Base-by-base conservation (phyloP, 2,113 vertebrate species). In the Brachionichthys hirsutus region DNA sequence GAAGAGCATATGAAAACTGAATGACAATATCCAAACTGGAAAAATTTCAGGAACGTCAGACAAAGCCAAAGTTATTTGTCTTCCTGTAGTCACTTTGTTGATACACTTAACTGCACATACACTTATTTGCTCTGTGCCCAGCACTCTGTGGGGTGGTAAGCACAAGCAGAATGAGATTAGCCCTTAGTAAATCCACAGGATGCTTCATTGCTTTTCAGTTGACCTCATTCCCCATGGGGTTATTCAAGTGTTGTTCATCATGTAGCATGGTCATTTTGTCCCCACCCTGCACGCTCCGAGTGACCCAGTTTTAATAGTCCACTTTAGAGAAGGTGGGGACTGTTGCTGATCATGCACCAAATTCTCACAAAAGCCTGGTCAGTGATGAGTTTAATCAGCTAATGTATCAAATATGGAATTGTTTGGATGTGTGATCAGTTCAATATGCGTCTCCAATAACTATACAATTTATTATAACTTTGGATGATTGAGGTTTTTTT, bases 221-320 rank as follows among this genome's bases (percentile, higher is more conserved):
- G 59, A 54, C 19, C 7, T 43, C 11, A 30, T 70, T 14, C 52
- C 74, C 69, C 71, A 50, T 45, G 56, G 80, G 57, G 16, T 53
- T 24, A 70, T 77, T 73, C 48, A 73, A 71, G 58, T 54, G 73
- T 68, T 77, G 64, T 70, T 84, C 50, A 76, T 84, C 67, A 73
- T 61, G 59, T 65, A 24, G 52, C 16, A 62, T 50, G 40, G 56
- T 51, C 61, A 63, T 53, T 59, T 34, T 47, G 55, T 45, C 38
- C 43, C 46, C 13, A 11, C 56, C 14, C 44, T 35, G 52, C 72
- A 59, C 74, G 45, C 59, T 34, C 45, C 69, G 65, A 70, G 58
- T 82, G 82, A 75, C 82, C 80, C 67, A 66, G 60, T 77, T 77
- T 24, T 54, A 60, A 38, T 55, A 44, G 15, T 60, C 53, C 13